Percentiles rank a stretch among this genome's conserved stretches.
These are phyloP conservation scores for Parochlus steinenii DNA, from an alignment of 2,888 invertebrate species.

Conservation along the genomic window DNA sequence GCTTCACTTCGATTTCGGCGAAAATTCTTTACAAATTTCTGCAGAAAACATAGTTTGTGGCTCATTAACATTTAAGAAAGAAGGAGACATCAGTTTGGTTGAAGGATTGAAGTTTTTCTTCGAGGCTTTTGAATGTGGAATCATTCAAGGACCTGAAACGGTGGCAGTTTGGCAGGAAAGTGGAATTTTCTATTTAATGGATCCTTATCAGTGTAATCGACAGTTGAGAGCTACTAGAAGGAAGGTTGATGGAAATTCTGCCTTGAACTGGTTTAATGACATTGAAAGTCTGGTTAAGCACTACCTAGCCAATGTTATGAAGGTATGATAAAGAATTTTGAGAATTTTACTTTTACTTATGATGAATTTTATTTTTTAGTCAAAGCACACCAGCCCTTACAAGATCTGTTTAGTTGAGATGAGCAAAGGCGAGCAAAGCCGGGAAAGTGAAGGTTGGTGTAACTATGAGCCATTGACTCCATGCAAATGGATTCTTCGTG, in stretches of 20 bases:
- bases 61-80: constrained; percentile 21
- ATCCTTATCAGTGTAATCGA: constrained; percentile 29
- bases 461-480: constrained; percentile 21
- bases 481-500: constrained; percentile 27
- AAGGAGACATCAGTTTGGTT: constrained; percentile 23
- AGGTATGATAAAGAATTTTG: too few relatives aligned
- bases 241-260: constrained; percentile 22
- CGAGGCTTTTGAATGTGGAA: constrained; percentile 23
- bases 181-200: constrained; percentile 29
- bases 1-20: constrained; percentile 9
- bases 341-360: too few relatives aligned
- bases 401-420: constrained; percentile 25
- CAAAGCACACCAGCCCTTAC: constrained; percentile 20
- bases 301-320: constrained; percentile 26
- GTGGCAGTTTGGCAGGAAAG: constrained; percentile 30
- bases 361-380: too few relatives aligned
- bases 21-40: constrained; percentile 13
- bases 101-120: constrained; percentile 26
- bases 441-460: constrained; percentile 23
- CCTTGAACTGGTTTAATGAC: constrained; percentile 25
- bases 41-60: constrained; percentile 23
- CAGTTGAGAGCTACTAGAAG: constrained; percentile 11
- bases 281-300: constrained; percentile 24
- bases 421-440: constrained; percentile 21
- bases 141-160: constrained; percentile 27